Evolutionary conservation across 2,113 vertebrate genomes (phyloP).

Genomic region (Tretioscincus oriximinensis): DNA sequence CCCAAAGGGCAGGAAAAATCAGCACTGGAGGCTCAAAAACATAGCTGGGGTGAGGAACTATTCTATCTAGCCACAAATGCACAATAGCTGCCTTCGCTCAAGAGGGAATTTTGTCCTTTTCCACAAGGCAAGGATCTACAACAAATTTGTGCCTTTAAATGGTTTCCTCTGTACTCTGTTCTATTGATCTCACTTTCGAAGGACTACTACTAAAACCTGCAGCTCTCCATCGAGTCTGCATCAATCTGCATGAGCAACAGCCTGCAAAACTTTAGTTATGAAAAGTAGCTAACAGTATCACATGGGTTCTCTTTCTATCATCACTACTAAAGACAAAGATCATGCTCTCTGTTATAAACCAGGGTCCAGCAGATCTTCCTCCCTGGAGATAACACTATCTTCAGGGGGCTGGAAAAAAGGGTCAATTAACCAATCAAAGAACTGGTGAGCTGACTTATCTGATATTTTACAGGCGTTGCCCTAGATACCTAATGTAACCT

Average conservation of each 20-base stretch:
- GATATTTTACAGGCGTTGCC: background rate
- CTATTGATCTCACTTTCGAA: constrained; percentile 13
- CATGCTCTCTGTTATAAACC: background rate
- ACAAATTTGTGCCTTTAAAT: constrained; percentile 16
- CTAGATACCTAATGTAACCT: background rate
- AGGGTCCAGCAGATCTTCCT: background rate
- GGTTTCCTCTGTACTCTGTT: background rate
- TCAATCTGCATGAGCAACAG: background rate
- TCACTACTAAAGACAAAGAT: background rate
- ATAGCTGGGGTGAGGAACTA: constrained; percentile 6
- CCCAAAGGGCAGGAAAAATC: constrained; percentile 61
- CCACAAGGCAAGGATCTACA: constrained; percentile 9
- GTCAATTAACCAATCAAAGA: constrained; percentile 1
- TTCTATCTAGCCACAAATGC: constrained; percentile 13
- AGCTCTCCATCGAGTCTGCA: background rate
- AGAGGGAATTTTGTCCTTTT: constrained; percentile 19
- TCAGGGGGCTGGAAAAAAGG: background rate
- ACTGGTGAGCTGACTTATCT: background rate
- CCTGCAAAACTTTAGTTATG: constrained; percentile 1
- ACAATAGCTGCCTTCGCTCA: background rate
- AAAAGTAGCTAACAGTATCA: background rate
- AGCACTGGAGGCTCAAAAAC: constrained; percentile 43
- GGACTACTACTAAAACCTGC: constrained; percentile 10
- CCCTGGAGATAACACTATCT: background rate
- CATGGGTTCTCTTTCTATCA: background rate